Evolutionary conservation across 1,140 invertebrate genomes (phyloP), one percentile per base, ranked within the genome.

Genomic region (Harlomillsia oculata): DNA sequence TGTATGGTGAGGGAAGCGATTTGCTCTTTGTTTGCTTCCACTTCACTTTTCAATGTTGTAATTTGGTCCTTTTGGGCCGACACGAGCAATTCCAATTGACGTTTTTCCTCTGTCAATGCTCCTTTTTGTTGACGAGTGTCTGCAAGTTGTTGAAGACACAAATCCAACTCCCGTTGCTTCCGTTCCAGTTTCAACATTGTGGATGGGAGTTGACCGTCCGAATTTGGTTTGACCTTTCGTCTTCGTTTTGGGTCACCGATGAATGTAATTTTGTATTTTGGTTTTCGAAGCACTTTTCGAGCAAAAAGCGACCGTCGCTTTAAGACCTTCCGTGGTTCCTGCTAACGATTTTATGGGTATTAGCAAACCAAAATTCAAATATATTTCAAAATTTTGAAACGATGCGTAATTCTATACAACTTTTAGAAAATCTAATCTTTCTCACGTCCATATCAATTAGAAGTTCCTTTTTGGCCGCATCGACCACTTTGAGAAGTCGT

Each of bases 361-460:
- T 34, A 9, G 8, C 32, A 34, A n/a, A 9, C 32, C 32, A 34
- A 8, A 44, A 21, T 23, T 6, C 25, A 25, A 6, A 11, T n/a
- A 11, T 26, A 44, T 2, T 44, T 44, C 5, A 23, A 26, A 44
- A 9, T 5, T 43, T 18, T 0, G n/a, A 18, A 41, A 21, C 25
- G 13, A 13, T 5, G 21, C 21, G 2, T 2, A 23, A 23, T 20
- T 5, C 20, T 0, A 13, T 1, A 20, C 16, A 44, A 25, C 20
- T 13, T 16, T 16, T 25, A 45, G 13, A 28, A 45, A 14, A 28
- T 32, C 45, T 32, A 32, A 48, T 30, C 36, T 48, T 28, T 18
- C 45, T 48, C 14, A 48, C 30, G 30, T 48, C 45, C 30, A 48
- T 48, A 32, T 48, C 45, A 28, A 30, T 48, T 28, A 48, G 45